These are phyloP conservation scores for Salvelinus fontinalis DNA, from an alignment of 2,113 vertebrate genomes.

Conservation along the genomic window DNA sequence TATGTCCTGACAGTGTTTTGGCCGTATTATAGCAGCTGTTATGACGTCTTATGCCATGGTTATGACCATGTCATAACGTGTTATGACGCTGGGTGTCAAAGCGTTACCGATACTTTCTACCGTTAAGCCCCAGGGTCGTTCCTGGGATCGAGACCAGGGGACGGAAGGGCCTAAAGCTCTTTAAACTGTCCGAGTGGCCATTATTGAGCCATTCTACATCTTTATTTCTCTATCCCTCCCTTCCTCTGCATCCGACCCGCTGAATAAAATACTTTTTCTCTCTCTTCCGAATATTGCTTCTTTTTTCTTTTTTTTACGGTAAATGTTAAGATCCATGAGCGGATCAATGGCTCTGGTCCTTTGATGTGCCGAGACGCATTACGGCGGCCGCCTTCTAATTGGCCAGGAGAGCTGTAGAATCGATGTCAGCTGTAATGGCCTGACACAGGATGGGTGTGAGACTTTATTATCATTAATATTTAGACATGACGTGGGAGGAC, in stretches of 20 bases:
- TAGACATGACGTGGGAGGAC: conserved; percentile 77
- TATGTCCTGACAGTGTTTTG: too few relatives aligned
- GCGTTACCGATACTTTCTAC: too few relatives aligned
- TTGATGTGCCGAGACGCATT: conserved; percentile 79
- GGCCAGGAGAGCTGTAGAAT: conserved; percentile 70
- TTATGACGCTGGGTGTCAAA: too few relatives aligned
- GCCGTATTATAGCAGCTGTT: too few relatives aligned
- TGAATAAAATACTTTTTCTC: conserved; percentile 67
- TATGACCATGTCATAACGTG: too few relatives aligned
- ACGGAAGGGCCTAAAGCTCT: conserved; percentile 39
- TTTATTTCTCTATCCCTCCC: neutral
- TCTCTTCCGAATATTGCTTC: conserved; percentile 64
- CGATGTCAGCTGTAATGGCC: conserved; percentile 80
- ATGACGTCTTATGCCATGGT: too few relatives aligned
- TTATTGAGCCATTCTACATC: conserved; percentile 49
- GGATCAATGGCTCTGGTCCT: conserved; percentile 75
- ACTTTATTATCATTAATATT: conserved; percentile 85
- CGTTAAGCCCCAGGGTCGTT: neutral
- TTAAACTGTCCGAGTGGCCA: conserved; percentile 52
- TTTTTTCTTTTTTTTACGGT: conserved; percentile 56
- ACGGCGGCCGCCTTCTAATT: conserved; percentile 74
- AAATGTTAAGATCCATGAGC: conserved; percentile 75
- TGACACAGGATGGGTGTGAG: conserved; percentile 77
- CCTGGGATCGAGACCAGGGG: conserved; percentile 28
- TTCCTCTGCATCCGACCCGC: conserved; percentile 56